Base-by-base conservation (phyloP, 2,113 vertebrate genomes). In the Numenius arquata region DNA sequence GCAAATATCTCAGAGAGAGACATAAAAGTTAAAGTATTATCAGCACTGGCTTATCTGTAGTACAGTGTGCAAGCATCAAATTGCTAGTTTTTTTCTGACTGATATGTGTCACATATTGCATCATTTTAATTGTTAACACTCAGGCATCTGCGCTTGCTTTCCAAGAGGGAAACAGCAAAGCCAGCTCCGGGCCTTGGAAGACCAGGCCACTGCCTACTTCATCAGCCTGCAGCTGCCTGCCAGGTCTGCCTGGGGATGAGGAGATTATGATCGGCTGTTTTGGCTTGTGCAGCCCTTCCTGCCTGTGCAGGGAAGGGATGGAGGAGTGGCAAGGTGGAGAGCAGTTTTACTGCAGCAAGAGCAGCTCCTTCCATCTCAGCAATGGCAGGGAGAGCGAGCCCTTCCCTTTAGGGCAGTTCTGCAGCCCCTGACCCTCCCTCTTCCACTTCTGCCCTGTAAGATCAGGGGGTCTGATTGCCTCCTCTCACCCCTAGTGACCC, bases 81-180 rank as follows among this genome's bases (percentile, higher is more conserved):
- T 50, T 87, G 63, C 63, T 63, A 16, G n/a, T 43, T 81, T 93
- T 45, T 89, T 94, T 96, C 84, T 97, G 94, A 90, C 6, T 8
- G 71, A 70, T 96, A 29, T 0, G 0, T 95, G 91, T 95, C 78
- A 47, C 4, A 38, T 66, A 88, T 96, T 96, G 93, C 95, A 74
- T 91, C 76, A 95, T 89, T 93, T 96, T 88, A 90, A 93, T 96
- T 96, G 74, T 89, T 88, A 29, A 18, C 62, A 59, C 62, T 91
- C 61, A 11, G 85, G 61, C 9, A 20, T 91, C 90, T 90, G 63
- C 38, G 38, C 78, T 93, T 87, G 78, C 71, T 94, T 95, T 95
- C 81, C 59, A 91, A 91, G 89, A 92, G 77, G 53, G 25, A 88
- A 85, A 53, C 21, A 88, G 48, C 61, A 94, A 53, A 81, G 32